Percentiles rank a stretch among this genome's conserved stretches.
phyloP scores from a whole-genome alignment of 2,113 vertebrate species.

The Gavia stellata region DNA sequence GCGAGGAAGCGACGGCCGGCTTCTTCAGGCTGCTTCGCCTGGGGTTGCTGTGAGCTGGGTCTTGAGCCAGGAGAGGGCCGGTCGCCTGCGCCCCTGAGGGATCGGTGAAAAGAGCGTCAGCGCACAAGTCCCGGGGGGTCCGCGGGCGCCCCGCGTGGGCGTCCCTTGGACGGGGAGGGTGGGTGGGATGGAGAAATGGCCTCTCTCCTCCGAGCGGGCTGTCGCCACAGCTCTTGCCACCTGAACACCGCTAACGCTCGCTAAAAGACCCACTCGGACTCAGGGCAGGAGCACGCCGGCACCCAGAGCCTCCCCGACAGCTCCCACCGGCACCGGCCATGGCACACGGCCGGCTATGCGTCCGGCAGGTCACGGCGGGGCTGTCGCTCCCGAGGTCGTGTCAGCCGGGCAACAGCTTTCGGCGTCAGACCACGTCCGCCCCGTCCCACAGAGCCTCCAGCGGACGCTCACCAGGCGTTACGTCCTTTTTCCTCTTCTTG shows the following conservation, averaged over 20 bases:
- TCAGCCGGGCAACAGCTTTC: fast-evolving
- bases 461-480: constrained; percentile 44
- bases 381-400: not conserved
- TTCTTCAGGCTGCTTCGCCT: constrained; percentile 70
- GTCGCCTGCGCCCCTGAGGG: constrained; percentile 42
- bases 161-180: fast-evolving
- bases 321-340: fast-evolving
- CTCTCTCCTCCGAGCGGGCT: not conserved
- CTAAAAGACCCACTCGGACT: not conserved
- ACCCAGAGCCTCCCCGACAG: not conserved
- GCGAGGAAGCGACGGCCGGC: constrained; percentile 7
- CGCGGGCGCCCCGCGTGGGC: fast-evolving
- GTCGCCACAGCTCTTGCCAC: not conserved
- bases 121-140: fast-evolving
- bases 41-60: constrained; percentile 17
- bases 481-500: constrained; percentile 71
- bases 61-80: constrained; percentile 48
- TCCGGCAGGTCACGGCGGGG: fast-evolving
- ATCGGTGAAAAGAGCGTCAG: fast-evolving
- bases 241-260: fast-evolving
- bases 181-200: not conserved
- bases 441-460: not conserved
- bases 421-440: fast-evolving
- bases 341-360: fast-evolving
- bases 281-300: fast-evolving